phyloP scores from a whole-genome alignment of 2,888 invertebrate genomes.

The Epiperipatus broadwayi region DNA sequence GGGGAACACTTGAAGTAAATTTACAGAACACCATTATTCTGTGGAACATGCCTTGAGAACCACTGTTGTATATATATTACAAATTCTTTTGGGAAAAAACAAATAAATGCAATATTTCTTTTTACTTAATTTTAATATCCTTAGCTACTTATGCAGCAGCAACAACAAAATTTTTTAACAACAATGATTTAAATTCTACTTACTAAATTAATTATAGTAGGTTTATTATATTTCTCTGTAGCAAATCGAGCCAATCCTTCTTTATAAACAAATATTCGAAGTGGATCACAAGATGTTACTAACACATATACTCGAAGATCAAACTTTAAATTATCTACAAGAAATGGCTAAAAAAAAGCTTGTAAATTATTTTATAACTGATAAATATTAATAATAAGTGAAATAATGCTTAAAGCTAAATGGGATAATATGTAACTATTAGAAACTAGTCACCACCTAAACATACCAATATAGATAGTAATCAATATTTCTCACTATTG shows the following conservation, averaged over 20 bases:
- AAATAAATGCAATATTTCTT: not conserved
- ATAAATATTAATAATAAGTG: slow-evolving; percentile 8
- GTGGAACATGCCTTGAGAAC: too few relatives aligned
- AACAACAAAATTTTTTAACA: not conserved
- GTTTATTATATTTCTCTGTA: slow-evolving; percentile 66
- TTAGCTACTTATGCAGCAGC: not conserved
- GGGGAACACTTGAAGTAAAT: too few relatives aligned
- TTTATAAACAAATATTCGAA: slow-evolving; percentile 70
- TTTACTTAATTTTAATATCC: not conserved
- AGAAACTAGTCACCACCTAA: too few relatives aligned
- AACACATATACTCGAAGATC: slow-evolving; percentile 70
- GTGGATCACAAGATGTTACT: slow-evolving; percentile 72
- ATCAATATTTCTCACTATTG: too few relatives aligned
- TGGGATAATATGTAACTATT: too few relatives aligned
- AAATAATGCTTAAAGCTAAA: slow-evolving; percentile 5
- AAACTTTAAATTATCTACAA: slow-evolving; percentile 80
- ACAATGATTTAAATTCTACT: too few relatives aligned
- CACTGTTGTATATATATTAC: too few relatives aligned
- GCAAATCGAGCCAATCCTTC: slow-evolving; percentile 79
- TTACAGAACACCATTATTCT: too few relatives aligned
- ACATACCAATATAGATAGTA: too few relatives aligned
- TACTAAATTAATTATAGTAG: slow-evolving; percentile 52
- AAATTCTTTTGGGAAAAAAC: too few relatives aligned
- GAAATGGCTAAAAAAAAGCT: slow-evolving; percentile 43
- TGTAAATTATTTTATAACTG: slow-evolving; percentile 6